Percentiles rank a stretch among this genome's conserved stretches.
Evolutionary conservation across 2,113 vertebrate genomes (phyloP).

Genomic region (Colaptes auratus): DNA sequence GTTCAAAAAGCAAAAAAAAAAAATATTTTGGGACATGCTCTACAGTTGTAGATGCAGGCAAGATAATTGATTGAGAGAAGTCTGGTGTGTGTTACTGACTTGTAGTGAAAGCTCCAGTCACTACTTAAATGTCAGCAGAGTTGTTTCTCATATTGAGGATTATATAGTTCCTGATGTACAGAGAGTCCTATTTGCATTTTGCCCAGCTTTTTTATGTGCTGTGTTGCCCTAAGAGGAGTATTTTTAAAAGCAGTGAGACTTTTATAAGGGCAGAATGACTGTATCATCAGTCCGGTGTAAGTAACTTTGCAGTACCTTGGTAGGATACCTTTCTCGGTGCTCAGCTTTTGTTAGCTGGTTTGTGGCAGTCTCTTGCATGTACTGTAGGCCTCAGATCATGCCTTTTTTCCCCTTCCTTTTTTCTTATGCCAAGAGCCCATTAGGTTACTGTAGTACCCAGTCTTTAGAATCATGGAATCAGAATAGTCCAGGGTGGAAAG

Average conservation of each 20-base stretch:
- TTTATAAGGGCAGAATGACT: background rate
- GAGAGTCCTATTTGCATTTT: background rate
- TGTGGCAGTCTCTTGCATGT: too few species aligned
- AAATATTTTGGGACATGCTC: background rate
- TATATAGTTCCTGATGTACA: background rate
- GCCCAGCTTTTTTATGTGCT: background rate
- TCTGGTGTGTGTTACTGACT: background rate
- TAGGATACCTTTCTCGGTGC: background rate
- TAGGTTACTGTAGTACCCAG: too few species aligned
- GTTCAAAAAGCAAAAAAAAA: background rate
- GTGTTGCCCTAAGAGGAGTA: background rate
- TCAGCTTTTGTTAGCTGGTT: background rate
- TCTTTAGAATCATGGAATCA: too few species aligned
- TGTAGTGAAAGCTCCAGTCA: background rate
- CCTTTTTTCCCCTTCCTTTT: too few species aligned
- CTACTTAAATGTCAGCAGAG: background rate
- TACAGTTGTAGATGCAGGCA: background rate
- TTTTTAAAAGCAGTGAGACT: background rate
- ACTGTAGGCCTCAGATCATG: too few species aligned
- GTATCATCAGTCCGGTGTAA: background rate
- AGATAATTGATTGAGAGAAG: background rate
- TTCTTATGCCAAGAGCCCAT: too few species aligned
- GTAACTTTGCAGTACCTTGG: background rate
- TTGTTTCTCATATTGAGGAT: background rate
- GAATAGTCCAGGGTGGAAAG: too few species aligned